A percentile compares a stretch with the other conserved stretches of the same genome.
These are phyloP conservation scores for Sceloporus undulatus DNA, from an alignment of 2,113 vertebrate species.

Conservation along the genomic window DNA sequence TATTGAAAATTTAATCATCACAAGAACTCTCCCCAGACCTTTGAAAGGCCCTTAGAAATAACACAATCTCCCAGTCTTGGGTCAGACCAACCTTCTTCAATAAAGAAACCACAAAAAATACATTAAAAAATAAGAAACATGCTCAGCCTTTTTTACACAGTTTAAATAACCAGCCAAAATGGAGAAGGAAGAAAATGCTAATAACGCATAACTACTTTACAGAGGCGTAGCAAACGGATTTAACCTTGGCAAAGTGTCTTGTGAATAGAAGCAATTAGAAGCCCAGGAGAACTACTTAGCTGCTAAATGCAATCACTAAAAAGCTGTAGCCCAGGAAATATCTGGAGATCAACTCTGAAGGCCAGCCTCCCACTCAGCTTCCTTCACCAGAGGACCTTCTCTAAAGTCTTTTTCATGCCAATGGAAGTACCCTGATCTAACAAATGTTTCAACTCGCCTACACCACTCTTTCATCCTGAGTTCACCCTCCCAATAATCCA, in stretches of 20 bases:
- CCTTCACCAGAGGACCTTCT: background rate
- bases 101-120: background rate
- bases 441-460: background rate
- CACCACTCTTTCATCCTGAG: background rate
- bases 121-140: background rate
- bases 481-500: too few species aligned
- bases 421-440: background rate
- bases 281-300: background rate
- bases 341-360: constrained; percentile 5
- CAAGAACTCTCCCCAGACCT: background rate
- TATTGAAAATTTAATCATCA: background rate
- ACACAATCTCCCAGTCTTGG: background rate
- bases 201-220: background rate
- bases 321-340: constrained; percentile 13
- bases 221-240: background rate
- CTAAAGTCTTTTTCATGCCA: background rate
- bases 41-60: background rate
- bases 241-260: constrained; percentile 13
- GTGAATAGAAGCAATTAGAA: constrained; percentile 47
- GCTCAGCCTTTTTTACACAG: background rate
- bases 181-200: background rate
- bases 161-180: constrained; percentile 36
- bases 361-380: constrained; percentile 12
- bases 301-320: background rate
- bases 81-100: background rate